Percentiles rank a stretch among this genome's conserved stretches.
phyloP scores from a whole-genome alignment of 2,888 invertebrate genomes.

The Drosophila dives region DNA sequence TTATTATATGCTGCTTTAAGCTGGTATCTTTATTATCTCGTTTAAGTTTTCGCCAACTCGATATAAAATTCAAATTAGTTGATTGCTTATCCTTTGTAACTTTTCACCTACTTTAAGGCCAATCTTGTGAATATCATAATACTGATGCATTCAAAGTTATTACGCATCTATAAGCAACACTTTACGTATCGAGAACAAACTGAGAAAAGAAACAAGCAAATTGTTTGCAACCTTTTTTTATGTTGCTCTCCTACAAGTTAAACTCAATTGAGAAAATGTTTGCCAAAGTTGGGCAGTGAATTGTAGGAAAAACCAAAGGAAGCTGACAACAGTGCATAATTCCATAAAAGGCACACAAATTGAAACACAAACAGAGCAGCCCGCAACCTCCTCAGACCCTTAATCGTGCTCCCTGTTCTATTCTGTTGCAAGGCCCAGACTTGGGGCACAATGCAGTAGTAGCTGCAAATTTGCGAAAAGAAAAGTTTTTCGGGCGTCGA shows the following conservation, averaged over 20 bases:
- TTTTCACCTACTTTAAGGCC: not conserved
- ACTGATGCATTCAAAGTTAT: constrained; percentile 6
- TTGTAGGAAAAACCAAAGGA: constrained; percentile 49
- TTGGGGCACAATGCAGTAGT: constrained; percentile 48
- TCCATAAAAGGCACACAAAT: constrained; percentile 78
- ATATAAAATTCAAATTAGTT: not conserved
- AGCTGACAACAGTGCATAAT: constrained; percentile 77
- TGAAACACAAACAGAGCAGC: constrained; percentile 72
- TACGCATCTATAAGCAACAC: constrained; percentile 1
- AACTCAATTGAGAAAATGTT: constrained; percentile 51
- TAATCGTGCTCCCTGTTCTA: constrained; percentile 1
- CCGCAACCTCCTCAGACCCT: constrained; percentile 16
- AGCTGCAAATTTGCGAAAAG: constrained; percentile 61
- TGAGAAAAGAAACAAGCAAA: constrained; percentile 14
- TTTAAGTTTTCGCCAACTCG: not conserved
- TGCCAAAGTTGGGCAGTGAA: constrained; percentile 33
- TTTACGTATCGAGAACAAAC: constrained; percentile 12
- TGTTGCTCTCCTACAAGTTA: constrained; percentile 18
- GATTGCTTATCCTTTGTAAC: not conserved
- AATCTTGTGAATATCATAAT: not conserved
- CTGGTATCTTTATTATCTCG: not conserved
- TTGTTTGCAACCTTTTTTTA: constrained; percentile 25
- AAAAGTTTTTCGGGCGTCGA: constrained; percentile 62
- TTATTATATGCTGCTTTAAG: not conserved
- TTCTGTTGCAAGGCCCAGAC: constrained; percentile 14